These are phyloP conservation scores for Discoglossus pictus DNA, from an alignment of 2,797 vertebrate genomes.

Conservation along the genomic window DNA sequence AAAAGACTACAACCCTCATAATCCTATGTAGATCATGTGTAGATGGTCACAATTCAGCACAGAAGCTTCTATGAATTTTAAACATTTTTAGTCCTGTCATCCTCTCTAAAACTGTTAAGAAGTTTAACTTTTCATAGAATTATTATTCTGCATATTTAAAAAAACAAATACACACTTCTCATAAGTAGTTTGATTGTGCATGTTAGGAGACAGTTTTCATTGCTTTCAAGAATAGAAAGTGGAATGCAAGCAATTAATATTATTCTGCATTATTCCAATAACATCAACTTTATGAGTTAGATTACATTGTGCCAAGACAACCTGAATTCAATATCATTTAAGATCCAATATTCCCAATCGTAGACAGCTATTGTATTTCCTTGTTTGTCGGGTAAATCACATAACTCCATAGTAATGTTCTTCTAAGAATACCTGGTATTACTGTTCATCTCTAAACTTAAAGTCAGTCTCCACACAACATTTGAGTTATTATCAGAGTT, in stretches of 20 bases:
- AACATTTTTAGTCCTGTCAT: too few species aligned
- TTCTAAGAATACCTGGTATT: slow-evolving; percentile 13
- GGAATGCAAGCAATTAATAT: slow-evolving; percentile 16
- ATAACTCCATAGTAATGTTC: slow-evolving; percentile 24
- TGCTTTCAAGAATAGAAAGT: too few species aligned
- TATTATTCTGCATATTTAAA: too few species aligned
- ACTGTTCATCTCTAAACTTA: slow-evolving; percentile 25
- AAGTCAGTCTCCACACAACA: not conserved
- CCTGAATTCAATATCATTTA: slow-evolving; percentile 28
- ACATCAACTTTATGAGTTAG: slow-evolving; percentile 11
- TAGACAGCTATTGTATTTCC: slow-evolving; percentile 8
- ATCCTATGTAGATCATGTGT: too few species aligned
- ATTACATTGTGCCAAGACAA: slow-evolving; percentile 21
- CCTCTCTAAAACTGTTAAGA: too few species aligned
- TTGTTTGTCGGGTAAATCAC: slow-evolving; percentile 29
- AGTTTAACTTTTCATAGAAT: too few species aligned
- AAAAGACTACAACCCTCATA: too few species aligned
- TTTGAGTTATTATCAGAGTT: slow-evolving; percentile 22
- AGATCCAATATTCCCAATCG: slow-evolving; percentile 4
- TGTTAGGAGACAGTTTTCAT: not conserved
- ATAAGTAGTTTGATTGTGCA: not conserved
- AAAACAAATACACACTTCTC: too few species aligned
- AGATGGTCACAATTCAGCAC: too few species aligned
- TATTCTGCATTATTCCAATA: not conserved
- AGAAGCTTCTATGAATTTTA: too few species aligned